Evolutionary conservation across 53 echinoderm and acorn worm species (phyloP).

Genomic region (Luidia sarsii): DNA sequence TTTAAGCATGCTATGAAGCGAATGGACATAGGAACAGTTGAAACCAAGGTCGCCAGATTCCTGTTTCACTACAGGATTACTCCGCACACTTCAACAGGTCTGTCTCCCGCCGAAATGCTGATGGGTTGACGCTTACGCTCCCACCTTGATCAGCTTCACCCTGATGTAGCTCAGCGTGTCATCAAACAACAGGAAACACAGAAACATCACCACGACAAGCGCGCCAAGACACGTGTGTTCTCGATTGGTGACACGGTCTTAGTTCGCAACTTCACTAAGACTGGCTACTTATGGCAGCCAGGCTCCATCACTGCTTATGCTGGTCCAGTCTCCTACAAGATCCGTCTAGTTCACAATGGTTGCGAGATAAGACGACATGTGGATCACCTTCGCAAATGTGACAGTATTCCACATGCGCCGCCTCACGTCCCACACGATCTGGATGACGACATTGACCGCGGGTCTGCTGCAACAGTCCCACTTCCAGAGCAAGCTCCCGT

Average conservation of each 20-base stretch:
- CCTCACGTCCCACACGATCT: background rate
- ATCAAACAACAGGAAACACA: slow-evolving; percentile 18
- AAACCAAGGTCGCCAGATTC: too few species aligned
- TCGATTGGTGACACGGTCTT: slow-evolving; percentile 40
- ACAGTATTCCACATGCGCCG: background rate
- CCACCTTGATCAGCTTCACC: slow-evolving; percentile 30
- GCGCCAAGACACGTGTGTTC: slow-evolving; percentile 28
- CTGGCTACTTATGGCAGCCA: slow-evolving; percentile 31
- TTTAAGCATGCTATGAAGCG: slow-evolving; percentile 38
- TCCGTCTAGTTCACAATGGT: slow-evolving; percentile 12
- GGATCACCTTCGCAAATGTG: slow-evolving; percentile 16
- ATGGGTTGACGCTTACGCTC: slow-evolving; percentile 18
- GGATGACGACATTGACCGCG: slow-evolving; percentile 5
- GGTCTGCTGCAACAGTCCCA: background rate
- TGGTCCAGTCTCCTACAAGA: slow-evolving; percentile 36
- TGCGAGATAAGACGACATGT: slow-evolving; percentile 4
- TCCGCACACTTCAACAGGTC: too few species aligned
- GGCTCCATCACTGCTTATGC: slow-evolving; percentile 34
- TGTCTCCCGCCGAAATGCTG: slow-evolving; percentile 29
- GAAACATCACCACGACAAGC: slow-evolving; percentile 39
- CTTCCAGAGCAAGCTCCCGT: background rate
- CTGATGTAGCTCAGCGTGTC: slow-evolving; percentile 26
- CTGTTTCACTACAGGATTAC: too few species aligned
- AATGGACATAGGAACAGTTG: too few species aligned
- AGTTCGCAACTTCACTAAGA: slow-evolving; percentile 48